A percentile compares a stretch with the other conserved stretches of the same genome.
phyloP scores from a whole-genome alignment of 1,140 invertebrate genomes.

The Meteorus sp. region DNA sequence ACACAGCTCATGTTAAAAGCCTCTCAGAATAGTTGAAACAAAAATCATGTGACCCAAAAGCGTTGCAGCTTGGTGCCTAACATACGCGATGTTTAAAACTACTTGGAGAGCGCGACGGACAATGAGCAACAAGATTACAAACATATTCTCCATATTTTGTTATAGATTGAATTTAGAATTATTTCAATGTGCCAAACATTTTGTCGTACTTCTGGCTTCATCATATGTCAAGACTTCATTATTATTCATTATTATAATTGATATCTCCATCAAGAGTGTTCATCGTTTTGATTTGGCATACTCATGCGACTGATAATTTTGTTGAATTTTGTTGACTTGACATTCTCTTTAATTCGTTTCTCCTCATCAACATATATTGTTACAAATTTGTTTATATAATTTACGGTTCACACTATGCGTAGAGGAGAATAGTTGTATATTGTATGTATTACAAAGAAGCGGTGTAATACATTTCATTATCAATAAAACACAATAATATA shows the following conservation, averaged over 20 bases:
- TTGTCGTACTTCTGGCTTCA: too few relatives aligned
- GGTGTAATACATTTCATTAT: slow-evolving; percentile 52
- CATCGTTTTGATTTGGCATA: too few relatives aligned
- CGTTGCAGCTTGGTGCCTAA: slow-evolving; percentile 23
- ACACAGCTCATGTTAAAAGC: slow-evolving; percentile 27
- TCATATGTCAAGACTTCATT: too few relatives aligned
- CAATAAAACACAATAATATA: slow-evolving; percentile 43
- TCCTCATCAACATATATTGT: slow-evolving; percentile 17
- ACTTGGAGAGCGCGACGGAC: slow-evolving; percentile 23
- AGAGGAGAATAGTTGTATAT: slow-evolving; percentile 42
- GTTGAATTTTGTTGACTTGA: too few relatives aligned
- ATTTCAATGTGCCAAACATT: too few relatives aligned
- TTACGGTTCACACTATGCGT: slow-evolving; percentile 43
- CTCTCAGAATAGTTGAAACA: slow-evolving; percentile 32
- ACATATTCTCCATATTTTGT: slow-evolving; percentile 1
- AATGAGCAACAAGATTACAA: slow-evolving; percentile 23
- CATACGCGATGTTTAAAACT: slow-evolving; percentile 19
- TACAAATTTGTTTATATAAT: slow-evolving; percentile 41
- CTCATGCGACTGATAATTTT: too few relatives aligned
- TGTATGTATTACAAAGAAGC: slow-evolving; percentile 51
- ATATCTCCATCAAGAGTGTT: too few relatives aligned
- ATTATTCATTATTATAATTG: too few relatives aligned
- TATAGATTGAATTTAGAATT: slow-evolving; percentile 12
- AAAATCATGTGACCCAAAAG: slow-evolving; percentile 25
- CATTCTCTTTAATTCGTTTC: neutral